phyloP scores from a whole-genome alignment of 2,888 invertebrate species.

The Eilema caniola region DNA sequence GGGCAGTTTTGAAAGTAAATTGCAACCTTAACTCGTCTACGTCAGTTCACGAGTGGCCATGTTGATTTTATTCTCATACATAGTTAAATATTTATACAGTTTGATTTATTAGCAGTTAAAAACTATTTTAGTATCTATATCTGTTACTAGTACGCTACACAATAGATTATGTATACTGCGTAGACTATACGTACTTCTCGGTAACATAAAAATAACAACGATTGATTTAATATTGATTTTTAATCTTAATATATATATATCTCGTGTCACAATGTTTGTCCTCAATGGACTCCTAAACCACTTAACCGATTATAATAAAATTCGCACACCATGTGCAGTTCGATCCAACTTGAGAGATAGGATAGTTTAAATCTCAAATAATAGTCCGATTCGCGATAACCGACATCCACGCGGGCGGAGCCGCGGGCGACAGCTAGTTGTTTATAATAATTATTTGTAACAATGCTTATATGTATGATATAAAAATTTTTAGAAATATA shows the following conservation, averaged over 20 bases:
- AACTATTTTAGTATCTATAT: not conserved
- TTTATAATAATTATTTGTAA: no score
- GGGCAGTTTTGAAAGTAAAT: constrained; percentile 52
- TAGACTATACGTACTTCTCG: not conserved
- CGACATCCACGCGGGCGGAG: no score
- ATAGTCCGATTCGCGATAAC: no score
- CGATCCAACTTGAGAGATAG: no score
- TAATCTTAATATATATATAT: no score
- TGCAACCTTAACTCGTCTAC: constrained; percentile 56
- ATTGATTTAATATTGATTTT: not conserved
- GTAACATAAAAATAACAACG: not conserved
- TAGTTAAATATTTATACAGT: not conserved
- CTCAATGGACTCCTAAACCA: no score
- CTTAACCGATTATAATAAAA: no score
- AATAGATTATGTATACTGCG: not conserved
- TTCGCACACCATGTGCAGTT: no score
- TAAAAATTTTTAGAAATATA: not conserved
- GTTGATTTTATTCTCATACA: constrained; percentile 51
- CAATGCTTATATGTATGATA: no score
- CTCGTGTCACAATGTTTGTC: no score
- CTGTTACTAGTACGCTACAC: not conserved
- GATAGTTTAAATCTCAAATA: no score
- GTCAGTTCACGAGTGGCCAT: constrained; percentile 61
- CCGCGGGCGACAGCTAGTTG: no score
- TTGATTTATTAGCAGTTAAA: constrained; percentile 21